Conservation (phyloP, 2,797 vertebrate species). For the Poeciliopsis infans region DNA sequence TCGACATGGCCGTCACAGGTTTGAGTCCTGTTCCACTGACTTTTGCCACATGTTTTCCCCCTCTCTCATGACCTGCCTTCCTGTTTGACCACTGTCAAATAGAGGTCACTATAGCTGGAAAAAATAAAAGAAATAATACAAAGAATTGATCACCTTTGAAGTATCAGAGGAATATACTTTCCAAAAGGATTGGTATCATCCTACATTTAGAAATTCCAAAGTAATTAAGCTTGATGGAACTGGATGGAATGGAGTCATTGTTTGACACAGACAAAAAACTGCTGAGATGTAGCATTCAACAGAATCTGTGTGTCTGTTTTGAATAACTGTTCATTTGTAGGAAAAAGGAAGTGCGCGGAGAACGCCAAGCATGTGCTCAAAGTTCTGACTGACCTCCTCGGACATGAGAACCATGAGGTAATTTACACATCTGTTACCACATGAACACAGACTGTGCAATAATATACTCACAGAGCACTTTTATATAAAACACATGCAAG, state of each 20-base stretch:
- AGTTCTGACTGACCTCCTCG: conserved; percentile 93
- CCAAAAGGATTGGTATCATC: not conserved
- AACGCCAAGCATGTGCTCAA: conserved; percentile 87
- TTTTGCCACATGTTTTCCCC: too few species aligned
- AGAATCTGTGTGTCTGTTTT: conserved; percentile 14
- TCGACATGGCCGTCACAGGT: too few species aligned
- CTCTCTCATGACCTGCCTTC: too few species aligned
- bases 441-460: conserved; percentile 8
- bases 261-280: not conserved
- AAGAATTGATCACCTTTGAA: not conserved
- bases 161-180: not conserved
- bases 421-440: conserved; percentile 24
- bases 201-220: not conserved
- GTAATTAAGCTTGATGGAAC: not conserved
- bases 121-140: too few species aligned
- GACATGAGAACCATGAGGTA: conserved; percentile 95
- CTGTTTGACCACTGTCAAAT: too few species aligned
- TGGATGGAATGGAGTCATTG: not conserved
- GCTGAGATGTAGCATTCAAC: not conserved
- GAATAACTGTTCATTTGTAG: conserved; percentile 71
- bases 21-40: too few species aligned
- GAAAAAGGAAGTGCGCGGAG: conserved; percentile 90
- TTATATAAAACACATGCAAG: not conserved
- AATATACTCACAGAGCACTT: not conserved
- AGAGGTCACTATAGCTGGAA: too few species aligned